Evolutionary conservation across 2,888 invertebrate genomes (phyloP).

Genomic region (Ophion slaviceki): DNA sequence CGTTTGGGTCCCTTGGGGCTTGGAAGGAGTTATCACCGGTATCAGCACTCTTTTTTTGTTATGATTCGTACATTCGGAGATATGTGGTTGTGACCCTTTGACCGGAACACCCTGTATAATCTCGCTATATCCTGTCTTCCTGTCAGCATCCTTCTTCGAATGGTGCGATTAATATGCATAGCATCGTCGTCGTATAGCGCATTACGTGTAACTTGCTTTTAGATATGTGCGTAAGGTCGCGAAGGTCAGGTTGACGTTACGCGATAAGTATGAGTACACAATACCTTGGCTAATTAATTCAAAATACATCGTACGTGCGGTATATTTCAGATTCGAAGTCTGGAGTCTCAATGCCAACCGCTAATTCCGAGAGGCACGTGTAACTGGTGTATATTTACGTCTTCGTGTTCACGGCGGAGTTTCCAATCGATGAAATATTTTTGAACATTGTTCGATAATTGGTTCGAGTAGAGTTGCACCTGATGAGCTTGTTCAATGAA

Average conservation of each 20-base stretch:
- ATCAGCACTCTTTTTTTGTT: background rate
- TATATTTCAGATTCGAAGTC: background rate
- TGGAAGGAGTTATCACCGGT: background rate
- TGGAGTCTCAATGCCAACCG: background rate
- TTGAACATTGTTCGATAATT: background rate
- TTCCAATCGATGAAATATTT: background rate
- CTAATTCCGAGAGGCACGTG: background rate
- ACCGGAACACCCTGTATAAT: background rate
- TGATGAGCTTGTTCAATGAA: too few relatives aligned
- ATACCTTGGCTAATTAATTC: conserved; percentile 22
- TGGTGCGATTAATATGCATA: conserved; percentile 38
- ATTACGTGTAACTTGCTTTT: conserved; percentile 16
- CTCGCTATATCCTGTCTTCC: conserved; percentile 37
- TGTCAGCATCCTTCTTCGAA: conserved; percentile 50
- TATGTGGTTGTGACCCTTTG: background rate
- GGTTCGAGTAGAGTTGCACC: background rate
- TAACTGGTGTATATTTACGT: background rate
- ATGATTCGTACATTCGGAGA: background rate
- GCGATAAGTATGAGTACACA: conserved; percentile 47
- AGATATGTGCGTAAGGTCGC: conserved; percentile 28
- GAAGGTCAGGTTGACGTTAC: conserved; percentile 39
- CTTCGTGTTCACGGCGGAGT: background rate
- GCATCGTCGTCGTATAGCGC: conserved; percentile 19
- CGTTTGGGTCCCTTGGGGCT: background rate
- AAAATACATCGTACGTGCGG: background rate